Base-by-base conservation (phyloP, 2,797 vertebrate genomes). In the Heteromormyrus szaboi region DNA sequence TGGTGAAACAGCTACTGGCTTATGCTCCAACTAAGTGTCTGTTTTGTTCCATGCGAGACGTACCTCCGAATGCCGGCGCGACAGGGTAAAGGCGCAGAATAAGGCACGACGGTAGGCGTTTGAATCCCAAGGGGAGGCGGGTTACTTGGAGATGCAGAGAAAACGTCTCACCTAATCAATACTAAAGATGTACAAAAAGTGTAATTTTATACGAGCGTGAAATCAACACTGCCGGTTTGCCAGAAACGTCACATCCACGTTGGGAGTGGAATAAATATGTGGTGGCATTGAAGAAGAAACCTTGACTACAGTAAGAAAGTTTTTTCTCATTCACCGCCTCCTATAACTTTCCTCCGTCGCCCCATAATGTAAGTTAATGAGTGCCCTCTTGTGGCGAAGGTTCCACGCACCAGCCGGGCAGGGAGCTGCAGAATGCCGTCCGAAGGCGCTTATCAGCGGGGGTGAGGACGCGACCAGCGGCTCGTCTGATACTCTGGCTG, bases 31-130 rank as follows among this genome's bases (percentile, higher is more conserved):
- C 85, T 56, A 25, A 37, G 19, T 56, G 9, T 54, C 76, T 44
- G 76, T 83, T 83, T 83, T 83, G 76, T 83, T 83, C 25, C 84
- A 85, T 50, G 25, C 50, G 84, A 85, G 84, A 85, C 50, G 25
- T 53, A 51, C 25, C 53, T 14, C 72, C 33, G 37, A 19, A 79
- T 79, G 72, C 72, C 41, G 72, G 72, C 33, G 19, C 72, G 41
- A 79, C 37, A 79, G 37, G 46, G 85, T 41, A 86, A 54, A 29
- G 25, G 14, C 9, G 19, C 25, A 22, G 41, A 22, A 62, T 29
- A 44, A 44, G 33, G 56, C 2, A 2, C 11, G 33, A 44, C 29
- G 11, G 2, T 5, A 46, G 59, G 12, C 37, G 50, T 25, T 41
- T 62, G 33, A 59, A 56, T 86, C 51, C 53, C 50, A 53, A 72